Evolutionary conservation across 2,797 vertebrate genomes (phyloP).

Genomic region (Lutjanus campechanus): DNA sequence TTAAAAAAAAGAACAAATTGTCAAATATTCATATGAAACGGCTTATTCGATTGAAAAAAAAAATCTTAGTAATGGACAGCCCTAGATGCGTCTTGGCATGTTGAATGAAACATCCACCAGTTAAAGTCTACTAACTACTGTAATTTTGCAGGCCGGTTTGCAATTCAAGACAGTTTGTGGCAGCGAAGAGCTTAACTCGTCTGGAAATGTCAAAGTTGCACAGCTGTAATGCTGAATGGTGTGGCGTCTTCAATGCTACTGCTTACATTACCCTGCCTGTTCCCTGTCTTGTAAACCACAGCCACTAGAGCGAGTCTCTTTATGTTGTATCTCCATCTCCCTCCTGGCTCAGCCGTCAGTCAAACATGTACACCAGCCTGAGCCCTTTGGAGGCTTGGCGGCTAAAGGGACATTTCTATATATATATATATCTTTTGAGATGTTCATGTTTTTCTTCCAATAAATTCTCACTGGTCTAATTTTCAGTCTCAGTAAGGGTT

Average conservation of each 20-base stretch:
- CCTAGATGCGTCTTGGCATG: not conserved
- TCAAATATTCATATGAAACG: too few relatives aligned
- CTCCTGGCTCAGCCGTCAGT: conserved; percentile 45
- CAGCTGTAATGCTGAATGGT: not conserved
- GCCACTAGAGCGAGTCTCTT: conserved; percentile 19
- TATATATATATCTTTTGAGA: not conserved
- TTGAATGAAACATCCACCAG: conserved; percentile 2
- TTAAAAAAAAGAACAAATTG: too few relatives aligned
- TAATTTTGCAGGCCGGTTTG: conserved; percentile 8
- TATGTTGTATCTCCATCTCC: conserved; percentile 1
- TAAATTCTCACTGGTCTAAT: not conserved
- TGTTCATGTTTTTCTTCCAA: not conserved
- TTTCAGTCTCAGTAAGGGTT: not conserved
- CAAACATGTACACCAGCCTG: conserved; percentile 14
- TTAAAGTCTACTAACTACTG: not conserved
- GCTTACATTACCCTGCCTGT: conserved; percentile 11
- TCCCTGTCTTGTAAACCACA: conserved; percentile 39
- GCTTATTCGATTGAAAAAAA: too few relatives aligned
- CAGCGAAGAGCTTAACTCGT: not conserved
- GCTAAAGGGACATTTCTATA: conserved; percentile 1
- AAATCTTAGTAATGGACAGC: too few relatives aligned
- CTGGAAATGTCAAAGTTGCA: conserved; percentile 13
- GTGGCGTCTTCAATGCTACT: not conserved
- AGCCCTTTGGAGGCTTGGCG: not conserved
- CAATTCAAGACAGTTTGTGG: not conserved